A percentile compares a stretch with the other conserved stretches of the same genome.
These are phyloP conservation scores for Lonchura striata DNA, from an alignment of 2,113 vertebrate genomes.

Conservation along the genomic window DNA sequence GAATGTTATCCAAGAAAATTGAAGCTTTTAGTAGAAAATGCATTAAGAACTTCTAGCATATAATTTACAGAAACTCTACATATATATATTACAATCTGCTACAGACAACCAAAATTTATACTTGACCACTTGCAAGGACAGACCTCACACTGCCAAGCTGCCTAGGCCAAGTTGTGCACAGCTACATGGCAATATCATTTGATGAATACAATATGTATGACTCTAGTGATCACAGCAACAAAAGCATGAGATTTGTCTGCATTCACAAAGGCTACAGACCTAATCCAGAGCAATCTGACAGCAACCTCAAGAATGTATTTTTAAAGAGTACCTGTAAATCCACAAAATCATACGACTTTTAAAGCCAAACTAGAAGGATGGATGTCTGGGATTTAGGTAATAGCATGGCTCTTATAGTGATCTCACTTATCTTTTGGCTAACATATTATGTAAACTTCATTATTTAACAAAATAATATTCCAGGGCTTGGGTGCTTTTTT, in stretches of 20 bases:
- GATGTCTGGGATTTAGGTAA: neutral
- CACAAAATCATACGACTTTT: neutral
- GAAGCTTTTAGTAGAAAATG: neutral
- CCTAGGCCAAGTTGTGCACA: neutral
- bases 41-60: neutral
- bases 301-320: neutral
- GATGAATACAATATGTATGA: neutral
- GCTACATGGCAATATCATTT: neutral
- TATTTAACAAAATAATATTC: neutral
- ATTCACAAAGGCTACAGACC: neutral
- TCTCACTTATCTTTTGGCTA: neutral
- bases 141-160: neutral
- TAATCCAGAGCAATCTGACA: neutral
- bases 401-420: neutral
- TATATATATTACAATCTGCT: neutral
- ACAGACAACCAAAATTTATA: neutral
- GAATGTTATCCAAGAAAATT: neutral
- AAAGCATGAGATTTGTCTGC: neutral
- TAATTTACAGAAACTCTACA: neutral
- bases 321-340: neutral
- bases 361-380: neutral
- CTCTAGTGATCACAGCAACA: neutral
- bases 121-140: neutral
- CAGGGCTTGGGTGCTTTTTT: neutral
- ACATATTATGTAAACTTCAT: neutral